These are phyloP conservation scores for Cyprinodon variegatus DNA, from an alignment of 2,113 vertebrate species.

Conservation along the genomic window DNA sequence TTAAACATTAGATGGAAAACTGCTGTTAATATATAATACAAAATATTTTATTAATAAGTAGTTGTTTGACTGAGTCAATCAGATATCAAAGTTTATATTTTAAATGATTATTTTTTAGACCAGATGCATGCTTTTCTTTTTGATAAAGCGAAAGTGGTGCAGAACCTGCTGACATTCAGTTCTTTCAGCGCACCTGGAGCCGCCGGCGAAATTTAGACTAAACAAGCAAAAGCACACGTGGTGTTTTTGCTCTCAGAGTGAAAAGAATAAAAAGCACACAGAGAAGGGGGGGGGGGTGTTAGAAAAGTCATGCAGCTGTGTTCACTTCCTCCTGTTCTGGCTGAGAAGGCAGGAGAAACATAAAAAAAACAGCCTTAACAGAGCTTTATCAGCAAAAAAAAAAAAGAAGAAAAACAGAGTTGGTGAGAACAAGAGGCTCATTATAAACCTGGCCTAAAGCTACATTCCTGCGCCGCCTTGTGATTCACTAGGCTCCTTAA, in stretches of 20 bases:
- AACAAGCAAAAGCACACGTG: neutral
- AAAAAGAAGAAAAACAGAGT: neutral
- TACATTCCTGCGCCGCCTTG: conserved; percentile 67
- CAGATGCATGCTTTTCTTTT: too few relatives aligned
- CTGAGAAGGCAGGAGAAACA: conserved; percentile 43
- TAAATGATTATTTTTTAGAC: neutral
- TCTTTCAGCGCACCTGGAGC: conserved; percentile 3
- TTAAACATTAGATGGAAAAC: too few relatives aligned
- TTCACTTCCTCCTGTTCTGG: conserved; percentile 22
- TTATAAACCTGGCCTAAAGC: conserved; percentile 68
- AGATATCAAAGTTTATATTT: too few relatives aligned
- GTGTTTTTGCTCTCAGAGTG: neutral
- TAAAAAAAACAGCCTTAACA: conserved; percentile 35
- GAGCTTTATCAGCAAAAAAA: conserved; percentile 67
- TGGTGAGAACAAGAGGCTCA: conserved; percentile 61
- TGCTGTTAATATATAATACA: too few relatives aligned
- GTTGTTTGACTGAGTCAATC: too few relatives aligned
- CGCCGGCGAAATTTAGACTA: neutral
- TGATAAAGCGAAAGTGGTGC: neutral
- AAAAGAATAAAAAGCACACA: neutral
- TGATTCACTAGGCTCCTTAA: conserved; percentile 62
- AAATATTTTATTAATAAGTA: too few relatives aligned
- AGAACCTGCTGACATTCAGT: neutral
- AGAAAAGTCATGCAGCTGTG: neutral
- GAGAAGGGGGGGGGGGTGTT: neutral